Evolutionary conservation across 2,113 vertebrate genomes (phyloP).

Genomic region (Percina caprodes): DNA sequence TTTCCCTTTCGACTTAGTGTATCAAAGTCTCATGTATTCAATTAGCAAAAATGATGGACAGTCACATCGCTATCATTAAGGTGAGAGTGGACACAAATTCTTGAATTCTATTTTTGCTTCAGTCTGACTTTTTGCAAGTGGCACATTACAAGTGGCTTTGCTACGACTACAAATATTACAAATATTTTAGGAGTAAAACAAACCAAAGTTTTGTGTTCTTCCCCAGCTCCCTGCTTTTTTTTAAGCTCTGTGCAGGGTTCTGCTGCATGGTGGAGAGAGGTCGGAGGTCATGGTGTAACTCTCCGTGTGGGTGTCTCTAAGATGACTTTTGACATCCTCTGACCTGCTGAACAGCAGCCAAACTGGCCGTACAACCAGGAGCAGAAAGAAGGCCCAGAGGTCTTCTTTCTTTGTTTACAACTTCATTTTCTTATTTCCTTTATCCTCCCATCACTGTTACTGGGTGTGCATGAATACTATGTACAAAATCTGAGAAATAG

Average conservation of each 20-base stretch:
- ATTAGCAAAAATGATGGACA: slow-evolving; percentile 44
- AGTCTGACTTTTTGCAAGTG: neutral
- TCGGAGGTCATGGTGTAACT: slow-evolving; percentile 54
- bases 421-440: slow-evolving; percentile 35
- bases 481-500: slow-evolving; percentile 8
- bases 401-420: slow-evolving; percentile 27
- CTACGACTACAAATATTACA: neutral
- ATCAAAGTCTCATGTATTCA: slow-evolving; percentile 45
- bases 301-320: slow-evolving; percentile 72
- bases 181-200: neutral
- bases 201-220: slow-evolving; percentile 17
- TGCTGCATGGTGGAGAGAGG: slow-evolving; percentile 59
- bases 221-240: slow-evolving; percentile 33
- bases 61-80: slow-evolving; percentile 9
- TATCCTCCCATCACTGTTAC: neutral
- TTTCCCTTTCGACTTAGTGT: neutral
- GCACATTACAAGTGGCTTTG: slow-evolving; percentile 8
- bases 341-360: slow-evolving; percentile 66
- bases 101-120: neutral
- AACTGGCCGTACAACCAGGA: slow-evolving; percentile 65
- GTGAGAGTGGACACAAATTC: neutral
- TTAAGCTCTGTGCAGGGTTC: slow-evolving; percentile 59
- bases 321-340: slow-evolving; percentile 57
- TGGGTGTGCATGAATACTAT: neutral
- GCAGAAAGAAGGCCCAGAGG: slow-evolving; percentile 57